Base-by-base conservation (phyloP, 2,113 vertebrate species). In the Poicephalus gulielmi region DNA sequence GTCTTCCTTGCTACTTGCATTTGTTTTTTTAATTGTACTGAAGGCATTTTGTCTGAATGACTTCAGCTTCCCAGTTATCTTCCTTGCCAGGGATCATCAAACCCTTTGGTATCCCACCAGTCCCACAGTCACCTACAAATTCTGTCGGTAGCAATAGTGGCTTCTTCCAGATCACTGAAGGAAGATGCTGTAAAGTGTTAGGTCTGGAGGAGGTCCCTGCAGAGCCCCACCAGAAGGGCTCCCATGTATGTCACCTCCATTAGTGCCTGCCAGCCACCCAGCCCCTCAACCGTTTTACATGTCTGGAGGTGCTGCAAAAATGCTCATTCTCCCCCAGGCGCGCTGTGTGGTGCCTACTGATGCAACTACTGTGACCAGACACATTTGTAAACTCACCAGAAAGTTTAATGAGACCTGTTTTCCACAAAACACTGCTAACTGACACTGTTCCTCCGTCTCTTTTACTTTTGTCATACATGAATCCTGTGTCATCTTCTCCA, bases 241-340 rank as follows among this genome's bases (percentile, higher is more conserved):
- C 35, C 67, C 20, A 13, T 12, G 23, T 30, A n/a, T 55, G 78
- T 68, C 43, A 39, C 47, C 39, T 82, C 35, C 30, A 2, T 25
- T 20, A 39, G 44, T n/a, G 17, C 12, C 52, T 18, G 41, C 25
- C 44, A 66, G 24, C 35, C 37, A 64, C 20, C 37, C 12, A 3
- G 49, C 11, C n/a, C 31, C 62, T 85, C 70, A 52, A 0, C 28
- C 4, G 0, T 49, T 76, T 46, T 30, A 24, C 4, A 1, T 1
- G 0, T 66, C 70, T 83, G 81, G 31, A 85, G 17, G 27, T 89
- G 49, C 23, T 90, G 84, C 46, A 73, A 49, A 50, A 41, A 1
- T 14, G 37, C 37, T 80, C 31, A 10, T 57, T 88, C 8, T 80
- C 17, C 27, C 35, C 11, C 1, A 20, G 6, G 82, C 69, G 7